Conservation (phyloP, 1,140 invertebrate genomes). For the Oscheius sp. region DNA sequence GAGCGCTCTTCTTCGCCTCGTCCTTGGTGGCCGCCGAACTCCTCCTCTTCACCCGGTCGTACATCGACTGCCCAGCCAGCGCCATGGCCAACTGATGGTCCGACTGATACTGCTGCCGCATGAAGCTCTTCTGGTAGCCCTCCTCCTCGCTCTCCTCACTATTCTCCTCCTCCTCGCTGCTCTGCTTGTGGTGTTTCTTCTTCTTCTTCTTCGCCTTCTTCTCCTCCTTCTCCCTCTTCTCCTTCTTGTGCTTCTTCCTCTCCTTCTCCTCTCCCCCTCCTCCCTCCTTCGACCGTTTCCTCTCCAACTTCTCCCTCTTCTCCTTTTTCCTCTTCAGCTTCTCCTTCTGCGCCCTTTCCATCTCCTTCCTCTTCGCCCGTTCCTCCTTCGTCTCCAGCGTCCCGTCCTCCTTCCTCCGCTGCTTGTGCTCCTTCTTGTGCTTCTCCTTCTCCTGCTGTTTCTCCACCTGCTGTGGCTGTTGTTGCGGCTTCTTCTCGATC, state of each 20-base stretch:
- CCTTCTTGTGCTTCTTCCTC: constrained; percentile 6
- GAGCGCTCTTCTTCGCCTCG: background rate
- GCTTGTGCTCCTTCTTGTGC: constrained; percentile 17
- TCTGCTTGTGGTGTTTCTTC: background rate
- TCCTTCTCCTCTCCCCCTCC: background rate
- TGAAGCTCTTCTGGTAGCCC: background rate
- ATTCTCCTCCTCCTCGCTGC: background rate
- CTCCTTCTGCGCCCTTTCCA: background rate
- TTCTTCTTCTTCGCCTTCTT: constrained; percentile 9
- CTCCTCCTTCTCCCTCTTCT: background rate
- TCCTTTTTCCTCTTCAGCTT: background rate
- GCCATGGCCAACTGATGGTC: background rate
- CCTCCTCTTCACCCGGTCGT: constrained; percentile 16
- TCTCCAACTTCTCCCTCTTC: background rate
- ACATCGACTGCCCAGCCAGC: background rate
- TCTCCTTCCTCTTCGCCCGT: background rate
- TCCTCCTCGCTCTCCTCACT: background rate
- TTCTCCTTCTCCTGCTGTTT: background rate
- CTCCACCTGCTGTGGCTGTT: background rate
- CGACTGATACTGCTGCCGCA: background rate
- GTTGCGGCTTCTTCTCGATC: background rate
- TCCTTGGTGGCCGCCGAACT: background rate
- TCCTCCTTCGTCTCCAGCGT: constrained; percentile 14
- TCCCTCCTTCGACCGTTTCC: background rate
- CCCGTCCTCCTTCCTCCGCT: constrained; percentile 7